A percentile compares a stretch with the other conserved stretches of the same genome.
Evolutionary conservation across 2,888 invertebrate genomes (phyloP).

Genomic region (Sceliomorpha sp.): DNA sequence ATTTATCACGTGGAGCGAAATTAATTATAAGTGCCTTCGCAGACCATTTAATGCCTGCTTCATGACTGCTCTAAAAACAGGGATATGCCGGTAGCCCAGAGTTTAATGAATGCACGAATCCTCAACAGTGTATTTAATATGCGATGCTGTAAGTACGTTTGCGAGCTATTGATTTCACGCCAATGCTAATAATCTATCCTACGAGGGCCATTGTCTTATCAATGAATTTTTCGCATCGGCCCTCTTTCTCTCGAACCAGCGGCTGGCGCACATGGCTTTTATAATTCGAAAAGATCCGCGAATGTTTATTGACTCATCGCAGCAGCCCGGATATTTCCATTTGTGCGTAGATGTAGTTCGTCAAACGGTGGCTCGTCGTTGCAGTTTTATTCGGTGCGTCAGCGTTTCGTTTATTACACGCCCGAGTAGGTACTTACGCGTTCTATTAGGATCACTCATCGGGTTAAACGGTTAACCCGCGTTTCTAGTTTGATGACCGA

Average conservation of each 20-base stretch:
- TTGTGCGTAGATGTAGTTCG: slow-evolving; percentile 3
- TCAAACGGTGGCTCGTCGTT: not conserved
- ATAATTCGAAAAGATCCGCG: slow-evolving; percentile 2
- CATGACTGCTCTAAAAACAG: slow-evolving; percentile 18
- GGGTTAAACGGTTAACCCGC: not conserved
- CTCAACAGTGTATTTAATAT: not conserved
- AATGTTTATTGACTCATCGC: slow-evolving; percentile 43
- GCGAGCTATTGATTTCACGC: slow-evolving; percentile 42
- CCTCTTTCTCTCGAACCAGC: slow-evolving; percentile 12
- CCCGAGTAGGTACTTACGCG: slow-evolving; percentile 26
- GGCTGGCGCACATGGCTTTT: slow-evolving; percentile 8
- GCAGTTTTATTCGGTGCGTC: slow-evolving; percentile 1
- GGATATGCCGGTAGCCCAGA: not conserved
- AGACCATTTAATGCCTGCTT: slow-evolving; percentile 37
- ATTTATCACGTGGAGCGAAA: slow-evolving; percentile 35
- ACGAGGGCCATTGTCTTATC: slow-evolving; percentile 50
- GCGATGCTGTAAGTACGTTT: slow-evolving; percentile 7
- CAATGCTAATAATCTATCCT: slow-evolving; percentile 39
- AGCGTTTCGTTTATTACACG: not conserved
- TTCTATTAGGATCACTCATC: slow-evolving; percentile 6
- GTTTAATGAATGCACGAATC: slow-evolving; percentile 8
- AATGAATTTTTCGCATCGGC: slow-evolving; percentile 44
- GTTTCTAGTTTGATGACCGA: not conserved
- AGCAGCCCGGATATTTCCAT: slow-evolving; percentile 16
- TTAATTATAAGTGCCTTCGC: slow-evolving; percentile 44